Conservation (phyloP, 2,113 vertebrate genomes). For the Sciurus niger region DNA sequence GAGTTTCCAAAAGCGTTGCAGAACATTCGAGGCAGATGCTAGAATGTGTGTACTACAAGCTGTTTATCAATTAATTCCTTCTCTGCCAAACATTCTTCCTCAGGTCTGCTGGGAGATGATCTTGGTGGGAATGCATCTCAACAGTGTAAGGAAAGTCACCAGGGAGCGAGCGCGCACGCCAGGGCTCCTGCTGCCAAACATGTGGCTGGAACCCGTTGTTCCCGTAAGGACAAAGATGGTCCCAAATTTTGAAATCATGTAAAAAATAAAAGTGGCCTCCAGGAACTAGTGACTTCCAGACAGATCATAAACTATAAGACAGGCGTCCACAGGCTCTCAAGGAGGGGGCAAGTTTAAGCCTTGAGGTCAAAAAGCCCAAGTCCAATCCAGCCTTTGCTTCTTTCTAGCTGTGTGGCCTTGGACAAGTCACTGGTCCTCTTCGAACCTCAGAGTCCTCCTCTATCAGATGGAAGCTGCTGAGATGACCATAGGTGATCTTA, state of each 20-base stretch:
- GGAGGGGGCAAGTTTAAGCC: not conserved
- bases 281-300: not conserved
- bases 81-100: conserved; percentile 73
- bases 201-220: not conserved
- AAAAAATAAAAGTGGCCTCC: not conserved
- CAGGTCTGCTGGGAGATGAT: conserved; percentile 49
- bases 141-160: conserved; percentile 5
- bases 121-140: not conserved
- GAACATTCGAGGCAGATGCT: conserved; percentile 42
- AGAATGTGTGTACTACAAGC: conserved; percentile 22
- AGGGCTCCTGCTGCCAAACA: not conserved
- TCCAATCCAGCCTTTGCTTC: not conserved
- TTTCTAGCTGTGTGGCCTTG: not conserved
- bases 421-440: not conserved
- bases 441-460: not conserved
- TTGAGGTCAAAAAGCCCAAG: not conserved
- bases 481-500: not conserved
- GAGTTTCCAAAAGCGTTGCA: conserved; percentile 74
- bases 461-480: not conserved
- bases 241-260: not conserved
- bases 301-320: no score
- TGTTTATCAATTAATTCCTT: conserved; percentile 78
- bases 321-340: not conserved
- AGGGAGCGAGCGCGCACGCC: not conserved
- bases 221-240: not conserved